Conservation (phyloP, 1,140 invertebrate species). For the Prorops nasuta region DNA sequence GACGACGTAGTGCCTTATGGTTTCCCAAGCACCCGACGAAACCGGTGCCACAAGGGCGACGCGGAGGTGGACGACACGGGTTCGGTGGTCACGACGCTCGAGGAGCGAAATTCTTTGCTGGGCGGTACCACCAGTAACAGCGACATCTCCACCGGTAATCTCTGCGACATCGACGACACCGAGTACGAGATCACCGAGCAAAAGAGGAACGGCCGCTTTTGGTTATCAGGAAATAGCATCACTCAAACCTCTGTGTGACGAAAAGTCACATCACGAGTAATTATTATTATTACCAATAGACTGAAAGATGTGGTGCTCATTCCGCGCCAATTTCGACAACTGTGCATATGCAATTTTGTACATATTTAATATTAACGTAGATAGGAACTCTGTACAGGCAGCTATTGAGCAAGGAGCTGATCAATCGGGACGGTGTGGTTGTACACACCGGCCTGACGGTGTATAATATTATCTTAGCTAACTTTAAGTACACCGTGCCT, state of each 20-base stretch:
- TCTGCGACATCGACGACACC: conserved; percentile 93
- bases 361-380: conserved; percentile 33
- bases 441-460: neutral
- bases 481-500: conserved; percentile 18
- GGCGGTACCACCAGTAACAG: conserved; percentile 73
- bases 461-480: conserved; percentile 11
- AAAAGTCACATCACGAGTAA: conserved; percentile 25
- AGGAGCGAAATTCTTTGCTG: conserved; percentile 74
- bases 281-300: too few relatives aligned
- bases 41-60: conserved; percentile 52
- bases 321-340: conserved; percentile 29
- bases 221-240: conserved; percentile 54
- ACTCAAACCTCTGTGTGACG: conserved; percentile 64
- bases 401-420: conserved; percentile 19
- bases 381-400: conserved; percentile 41
- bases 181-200: conserved; percentile 66
- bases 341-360: conserved; percentile 43
- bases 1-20: conserved; percentile 68
- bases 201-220: conserved; percentile 55
- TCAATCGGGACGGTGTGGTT: conserved; percentile 1
- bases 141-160: conserved; percentile 80
- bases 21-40: conserved; percentile 64
- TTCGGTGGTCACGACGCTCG: conserved; percentile 61
- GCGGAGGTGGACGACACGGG: conserved; percentile 57
- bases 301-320: conserved; percentile 17